Base-by-base conservation (phyloP, 2,888 invertebrate genomes). In the Sycophila texana region DNA sequence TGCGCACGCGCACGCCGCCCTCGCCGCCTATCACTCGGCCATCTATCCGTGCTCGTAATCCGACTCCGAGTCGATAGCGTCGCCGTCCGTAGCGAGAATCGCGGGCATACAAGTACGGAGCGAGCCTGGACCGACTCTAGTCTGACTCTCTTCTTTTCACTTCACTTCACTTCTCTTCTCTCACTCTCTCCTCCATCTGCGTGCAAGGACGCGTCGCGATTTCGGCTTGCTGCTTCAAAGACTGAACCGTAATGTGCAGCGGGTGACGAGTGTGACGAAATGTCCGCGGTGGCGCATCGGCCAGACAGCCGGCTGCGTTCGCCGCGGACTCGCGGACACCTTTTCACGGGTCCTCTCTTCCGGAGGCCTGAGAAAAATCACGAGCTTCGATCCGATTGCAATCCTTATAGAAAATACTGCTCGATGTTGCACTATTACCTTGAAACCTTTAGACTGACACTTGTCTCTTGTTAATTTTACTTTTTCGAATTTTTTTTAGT, bases 1-100 rank as follows among this genome's bases (percentile, higher is more conserved):
- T 91, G 93, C 91, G 92, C 93, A 92, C 92, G 89, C 88, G 92
- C 92, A 92, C 92, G 92, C 92, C 92, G 92, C 92, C 92, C 92
- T 92, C 92, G 92, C 90, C 89, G 90, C 91, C 89, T 91, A 92
- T 94, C 94, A 94, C 91, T 93, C 94, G 92, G 94, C 95, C 94
- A 95, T 95, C 93, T 95, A 95, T 94, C 95, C 95, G 94, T 94
- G 95, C 93, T 94, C 94, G 94, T 95, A 95, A 94, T 94, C 18
- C 18, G 22, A 22, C 60, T n/a, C 57, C 57, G n/a, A n/a, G 57
- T 20, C 20, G n/a, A 57, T 20, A 57, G 20, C 18, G 20, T 20
- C 18, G 20, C 57, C 20, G 18, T 57, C 20, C 13, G n/a, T 16
- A 39, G 39, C 39, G 39, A n/a, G 61, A 30, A 49, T 4, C 39